Evolutionary conservation across 53 echinoderm and acorn worm genomes (phyloP), one percentile per base, ranked within the genome.

Genomic region (Holothuria scabra): DNA sequence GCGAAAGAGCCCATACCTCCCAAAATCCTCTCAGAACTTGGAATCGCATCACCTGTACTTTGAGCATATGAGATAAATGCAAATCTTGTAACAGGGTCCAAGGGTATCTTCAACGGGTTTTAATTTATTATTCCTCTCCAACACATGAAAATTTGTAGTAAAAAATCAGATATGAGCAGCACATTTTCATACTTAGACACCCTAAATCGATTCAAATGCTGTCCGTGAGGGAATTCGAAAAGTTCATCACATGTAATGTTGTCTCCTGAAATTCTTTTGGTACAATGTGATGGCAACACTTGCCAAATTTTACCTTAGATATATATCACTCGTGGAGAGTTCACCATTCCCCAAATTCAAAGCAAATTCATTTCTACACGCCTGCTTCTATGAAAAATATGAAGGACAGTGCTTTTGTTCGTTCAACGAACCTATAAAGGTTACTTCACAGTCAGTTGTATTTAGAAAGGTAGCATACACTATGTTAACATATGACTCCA

Each of bases 401-500:
- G 25, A 63, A 63, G 11, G 63, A 63, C 63, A 63, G 63, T 63
- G 11, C 63, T 29, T 1, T 13, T 28, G 22, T 63, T 63, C 63
- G 22, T 20, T 63, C 25, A 63, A 63, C 16, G 29, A 63, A 25
- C 3, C 11, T 25, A 29, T 13, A 29, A 63, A 13, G 21, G 63
- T 63, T 28, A 63, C 25, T 63, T 63, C 63, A 63, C 63, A 14
- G 63, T 28, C 63, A 28, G 63, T 63, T 48, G 48, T 48, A 24
- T 60, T 60, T 24, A 21, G 21, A 21, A 60, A 60, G 60, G 8
- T 24, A 5, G 60, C 60, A 60, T 21, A 24, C 24, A 60, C 3
- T 5, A 60, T 60, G 24, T 60, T 60, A 60, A 60, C 60, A 60
- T 60, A 60, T 60, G 60, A 60, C 21, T 22, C 60, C 60, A 60